Base-by-base conservation (phyloP, 2,797 vertebrate genomes). In the Argya squamiceps region DNA sequence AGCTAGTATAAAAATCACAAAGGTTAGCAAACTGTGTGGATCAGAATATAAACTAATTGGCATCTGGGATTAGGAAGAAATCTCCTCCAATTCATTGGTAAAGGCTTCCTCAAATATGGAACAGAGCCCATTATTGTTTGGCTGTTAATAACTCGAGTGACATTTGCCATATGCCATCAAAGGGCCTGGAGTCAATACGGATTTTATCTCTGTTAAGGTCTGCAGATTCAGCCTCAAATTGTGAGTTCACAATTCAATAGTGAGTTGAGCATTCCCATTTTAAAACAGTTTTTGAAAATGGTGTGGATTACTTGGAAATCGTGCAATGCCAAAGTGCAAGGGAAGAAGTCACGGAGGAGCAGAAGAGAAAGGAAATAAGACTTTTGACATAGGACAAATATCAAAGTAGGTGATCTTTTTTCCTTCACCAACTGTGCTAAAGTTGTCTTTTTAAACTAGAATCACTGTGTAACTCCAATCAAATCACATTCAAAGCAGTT, bases 81-180 rank as follows among this genome's bases (percentile, higher is more conserved):
- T 96, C 89, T 93, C 93, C 58, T 92, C 74, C 93, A 88, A 92
- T 93, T 95, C 93, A 90, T 84, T 64, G 93, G 89, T 84, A 95
- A 91, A 96, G 59, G 77, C 80, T 90, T 95, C 82, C 74, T 90
- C 95, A 96, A 95, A 95, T 84, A 96, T 22, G 2, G 80, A 94
- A 90, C 5, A 13, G 56, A 93, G 70, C 74, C 91, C 83, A 87
- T 93, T 76, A 77, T 87, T 97, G 67, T 94, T 95, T 96, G 93
- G 85, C 67, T 92, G 85, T 88, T 96, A 96, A 95, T 96, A 96
- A 96, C 91, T 93, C 67, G 64, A 74, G 77, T 93, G 93, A 93
- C 89, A 92, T 96, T 94, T 95, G 94, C 92, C 96, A 95, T 94
- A 67, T 88, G 83, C 59, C 88, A 88, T 88, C 70, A 84, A 94